Conservation (phyloP, 1,140 invertebrate species). For the Cardiocondyla obscurior region DNA sequence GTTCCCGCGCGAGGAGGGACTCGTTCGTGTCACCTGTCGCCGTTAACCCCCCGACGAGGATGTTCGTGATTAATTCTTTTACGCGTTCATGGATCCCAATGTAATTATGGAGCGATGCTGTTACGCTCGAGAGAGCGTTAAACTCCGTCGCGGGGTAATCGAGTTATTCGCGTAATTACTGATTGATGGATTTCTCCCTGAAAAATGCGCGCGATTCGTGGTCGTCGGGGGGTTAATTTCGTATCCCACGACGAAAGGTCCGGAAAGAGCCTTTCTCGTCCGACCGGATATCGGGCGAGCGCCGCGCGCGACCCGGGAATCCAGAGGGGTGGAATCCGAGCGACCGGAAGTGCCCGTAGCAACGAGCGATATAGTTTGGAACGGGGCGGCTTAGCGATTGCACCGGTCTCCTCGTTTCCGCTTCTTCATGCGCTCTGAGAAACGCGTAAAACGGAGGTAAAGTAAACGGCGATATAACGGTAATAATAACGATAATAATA, state of each 20-base stretch:
- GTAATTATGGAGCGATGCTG: neutral
- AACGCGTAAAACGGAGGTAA: conserved; percentile 54
- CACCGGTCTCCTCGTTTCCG: conserved; percentile 35
- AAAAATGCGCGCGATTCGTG: conserved; percentile 7
- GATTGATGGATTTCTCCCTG: conserved; percentile 15
- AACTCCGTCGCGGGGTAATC: conserved; percentile 4
- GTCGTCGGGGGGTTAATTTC: conserved; percentile 21
- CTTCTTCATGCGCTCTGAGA: conserved; percentile 21
- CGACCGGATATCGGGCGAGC: neutral
- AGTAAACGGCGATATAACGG: conserved; percentile 35
- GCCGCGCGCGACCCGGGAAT: neutral
- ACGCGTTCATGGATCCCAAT: conserved; percentile 13
- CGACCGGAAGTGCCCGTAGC: neutral
- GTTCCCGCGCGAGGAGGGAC: no score
- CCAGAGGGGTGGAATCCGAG: neutral
- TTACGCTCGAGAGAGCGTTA: conserved; percentile 21
- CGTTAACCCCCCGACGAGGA: conserved; percentile 25
- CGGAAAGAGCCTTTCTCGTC: neutral
- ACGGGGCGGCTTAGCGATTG: neutral
- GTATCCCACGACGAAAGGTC: neutral
- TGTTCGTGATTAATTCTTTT: conserved; percentile 15
- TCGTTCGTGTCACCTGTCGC: neutral
- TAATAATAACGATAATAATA: conserved; percentile 3
- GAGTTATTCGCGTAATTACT: conserved; percentile 1
- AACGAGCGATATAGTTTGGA: conserved; percentile 17